Conservation (phyloP, 1,140 invertebrate species). For the Vollenhovia emeryi region DNA sequence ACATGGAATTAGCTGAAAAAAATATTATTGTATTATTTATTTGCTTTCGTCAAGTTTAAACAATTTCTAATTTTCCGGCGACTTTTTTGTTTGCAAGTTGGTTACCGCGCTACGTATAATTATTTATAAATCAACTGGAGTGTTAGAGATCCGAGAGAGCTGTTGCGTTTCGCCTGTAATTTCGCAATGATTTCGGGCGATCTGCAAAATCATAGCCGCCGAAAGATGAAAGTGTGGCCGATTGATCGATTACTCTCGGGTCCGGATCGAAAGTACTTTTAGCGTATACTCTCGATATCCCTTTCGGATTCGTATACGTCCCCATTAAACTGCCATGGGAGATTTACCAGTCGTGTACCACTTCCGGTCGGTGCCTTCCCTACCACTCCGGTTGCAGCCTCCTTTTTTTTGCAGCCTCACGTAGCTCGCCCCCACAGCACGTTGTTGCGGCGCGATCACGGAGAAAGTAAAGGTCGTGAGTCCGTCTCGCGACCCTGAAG, state of each 20-base stretch:
- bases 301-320: constrained; percentile 17
- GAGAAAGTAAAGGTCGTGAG: constrained; percentile 79
- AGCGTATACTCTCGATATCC: background rate
- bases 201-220: constrained; percentile 2
- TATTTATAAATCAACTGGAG: background rate
- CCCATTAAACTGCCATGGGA: background rate
- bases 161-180: constrained; percentile 1
- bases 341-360: constrained; percentile 26
- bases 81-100: background rate
- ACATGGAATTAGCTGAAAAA: background rate
- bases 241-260: constrained; percentile 15
- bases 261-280: constrained; percentile 44
- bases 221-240: background rate
- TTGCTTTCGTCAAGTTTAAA: background rate
- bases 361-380: constrained; percentile 50
- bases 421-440: constrained; percentile 28
- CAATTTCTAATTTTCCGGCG: background rate
- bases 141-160: constrained; percentile 3
- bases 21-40: background rate
- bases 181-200: background rate
- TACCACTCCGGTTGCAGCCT: background rate
- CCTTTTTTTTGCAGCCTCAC: background rate
- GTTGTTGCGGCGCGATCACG: constrained; percentile 28
- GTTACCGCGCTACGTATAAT: background rate
- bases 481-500: constrained; percentile 73